Evolutionary conservation across 2,113 vertebrate genomes (phyloP).

Genomic region (Sprattus sprattus): DNA sequence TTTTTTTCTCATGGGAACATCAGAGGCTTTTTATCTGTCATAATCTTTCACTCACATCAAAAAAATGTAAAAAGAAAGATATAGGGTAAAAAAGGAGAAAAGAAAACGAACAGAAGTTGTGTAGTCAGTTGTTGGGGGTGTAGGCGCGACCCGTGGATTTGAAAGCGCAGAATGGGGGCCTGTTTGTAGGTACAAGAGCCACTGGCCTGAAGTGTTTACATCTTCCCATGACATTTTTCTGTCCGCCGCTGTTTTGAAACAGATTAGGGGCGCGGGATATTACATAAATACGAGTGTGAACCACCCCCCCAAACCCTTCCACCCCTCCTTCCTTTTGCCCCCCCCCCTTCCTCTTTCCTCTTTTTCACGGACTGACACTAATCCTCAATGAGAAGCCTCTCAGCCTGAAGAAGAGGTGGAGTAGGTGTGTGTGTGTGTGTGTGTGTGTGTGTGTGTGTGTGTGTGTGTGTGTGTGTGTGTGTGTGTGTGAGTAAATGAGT

Average conservation of each 20-base stretch:
- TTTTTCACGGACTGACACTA: slow-evolving; percentile 64
- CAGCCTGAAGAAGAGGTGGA: slow-evolving; percentile 43
- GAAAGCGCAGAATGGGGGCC: slow-evolving; percentile 50
- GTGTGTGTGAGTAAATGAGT: background rate
- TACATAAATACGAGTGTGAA: slow-evolving; percentile 72
- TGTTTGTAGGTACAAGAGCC: slow-evolving; percentile 71
- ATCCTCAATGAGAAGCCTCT: slow-evolving; percentile 66
- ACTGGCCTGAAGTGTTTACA: slow-evolving; percentile 68
- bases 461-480: background rate
- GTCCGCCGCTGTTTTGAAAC: slow-evolving; percentile 67
- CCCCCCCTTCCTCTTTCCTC: slow-evolving; percentile 41
- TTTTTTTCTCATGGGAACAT: slow-evolving; percentile 54
- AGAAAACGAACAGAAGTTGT: slow-evolving; percentile 4
- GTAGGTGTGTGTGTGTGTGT: slow-evolving; percentile 1
- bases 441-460: background rate
- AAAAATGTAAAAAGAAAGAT: background rate
- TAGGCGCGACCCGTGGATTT: slow-evolving; percentile 13
- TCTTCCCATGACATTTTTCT: slow-evolving; percentile 75
- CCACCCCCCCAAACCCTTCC: slow-evolving; percentile 30
- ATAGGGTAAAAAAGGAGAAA: slow-evolving; percentile 18
- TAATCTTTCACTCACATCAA: slow-evolving; percentile 35
- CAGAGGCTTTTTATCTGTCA: slow-evolving; percentile 32
- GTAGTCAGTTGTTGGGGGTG: background rate
- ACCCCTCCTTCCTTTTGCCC: slow-evolving; percentile 55
- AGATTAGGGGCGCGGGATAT: slow-evolving; percentile 68